Conservation (phyloP, 2,113 vertebrate species). For the Girardinichthys multiradiatus region DNA sequence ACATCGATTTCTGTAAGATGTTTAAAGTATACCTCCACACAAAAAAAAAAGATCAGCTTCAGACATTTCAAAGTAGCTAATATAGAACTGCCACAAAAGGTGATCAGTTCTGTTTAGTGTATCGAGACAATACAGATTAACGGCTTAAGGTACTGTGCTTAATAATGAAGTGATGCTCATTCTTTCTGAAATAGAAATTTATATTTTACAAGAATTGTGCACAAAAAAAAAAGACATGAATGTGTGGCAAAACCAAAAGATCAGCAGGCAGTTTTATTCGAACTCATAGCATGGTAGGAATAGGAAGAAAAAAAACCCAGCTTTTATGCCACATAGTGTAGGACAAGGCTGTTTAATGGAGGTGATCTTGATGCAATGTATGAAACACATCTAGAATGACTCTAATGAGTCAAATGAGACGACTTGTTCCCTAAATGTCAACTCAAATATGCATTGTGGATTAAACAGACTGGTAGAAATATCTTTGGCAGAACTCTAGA, state of each 20-base stretch:
- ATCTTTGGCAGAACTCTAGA: constrained; percentile 69
- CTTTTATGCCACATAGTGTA: constrained; percentile 5
- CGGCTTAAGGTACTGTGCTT: constrained; percentile 43
- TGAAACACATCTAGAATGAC: constrained; percentile 19
- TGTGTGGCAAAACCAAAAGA: constrained; percentile 11
- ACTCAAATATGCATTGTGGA: constrained; percentile 22
- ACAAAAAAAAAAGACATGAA: constrained; percentile 24
- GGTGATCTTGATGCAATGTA: constrained; percentile 46
- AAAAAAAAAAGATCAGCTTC: constrained; percentile 13
- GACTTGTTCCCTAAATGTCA: constrained; percentile 20
- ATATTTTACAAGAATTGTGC: constrained; percentile 45
- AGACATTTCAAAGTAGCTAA: constrained; percentile 36
- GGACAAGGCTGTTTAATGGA: constrained; percentile 18
- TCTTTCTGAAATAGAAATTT: constrained; percentile 53
- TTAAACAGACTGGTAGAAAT: constrained; percentile 16
- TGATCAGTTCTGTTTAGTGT: constrained; percentile 47
- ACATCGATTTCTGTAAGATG: constrained; percentile 57
- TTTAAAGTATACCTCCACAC: constrained; percentile 57
- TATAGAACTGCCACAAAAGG: constrained; percentile 23
- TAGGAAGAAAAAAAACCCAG: neutral
- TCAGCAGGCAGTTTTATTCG: constrained; percentile 4
- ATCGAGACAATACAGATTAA: constrained; percentile 25
- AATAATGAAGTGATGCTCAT: constrained; percentile 23
- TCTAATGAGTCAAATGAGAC: constrained; percentile 13
- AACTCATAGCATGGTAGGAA: constrained; percentile 24